A percentile compares a stretch with the other conserved stretches of the same genome.
Conservation (phyloP, 92 coral and sea anemone species). For the Parazoanthus atlanticus region DNA sequence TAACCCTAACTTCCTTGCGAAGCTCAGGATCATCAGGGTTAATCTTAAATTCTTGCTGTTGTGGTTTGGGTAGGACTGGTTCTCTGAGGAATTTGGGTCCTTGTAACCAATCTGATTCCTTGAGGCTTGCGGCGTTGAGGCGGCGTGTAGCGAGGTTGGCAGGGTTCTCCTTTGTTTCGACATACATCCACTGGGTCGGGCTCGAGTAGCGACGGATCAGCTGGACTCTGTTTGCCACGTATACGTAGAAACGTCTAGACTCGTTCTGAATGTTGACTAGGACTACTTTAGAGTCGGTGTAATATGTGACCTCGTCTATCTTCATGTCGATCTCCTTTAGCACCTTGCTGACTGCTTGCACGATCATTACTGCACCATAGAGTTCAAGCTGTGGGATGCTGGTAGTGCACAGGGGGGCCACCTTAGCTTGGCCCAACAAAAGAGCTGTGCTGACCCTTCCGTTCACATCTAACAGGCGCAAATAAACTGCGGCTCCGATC, state of each 20-base stretch:
- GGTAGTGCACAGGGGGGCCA: constrained; percentile 35
- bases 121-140: no score
- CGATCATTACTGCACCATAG: constrained; percentile 41
- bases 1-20: not conserved
- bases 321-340: constrained; percentile 42
- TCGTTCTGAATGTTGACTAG: constrained; percentile 44
- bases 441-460: constrained; percentile 22
- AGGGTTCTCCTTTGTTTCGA: no score
- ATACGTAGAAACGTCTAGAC: constrained; percentile 7
- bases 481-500: constrained; percentile 41
- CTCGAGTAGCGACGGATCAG: constrained; percentile 33
- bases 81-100: not conserved
- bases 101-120: not conserved
- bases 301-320: constrained; percentile 20
- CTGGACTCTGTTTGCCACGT: constrained; percentile 46
- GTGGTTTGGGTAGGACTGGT: not conserved
- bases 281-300: constrained; percentile 49
- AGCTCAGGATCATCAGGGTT: not conserved
- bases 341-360: constrained; percentile 34
- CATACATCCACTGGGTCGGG: not conserved
- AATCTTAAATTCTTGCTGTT: not conserved
- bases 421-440: constrained; percentile 23
- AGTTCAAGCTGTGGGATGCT: constrained; percentile 38
- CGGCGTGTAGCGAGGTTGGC: no score
- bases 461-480: constrained; percentile 11